Conservation (phyloP, 2,888 invertebrate genomes). For the Drosophila nigricruria region DNA sequence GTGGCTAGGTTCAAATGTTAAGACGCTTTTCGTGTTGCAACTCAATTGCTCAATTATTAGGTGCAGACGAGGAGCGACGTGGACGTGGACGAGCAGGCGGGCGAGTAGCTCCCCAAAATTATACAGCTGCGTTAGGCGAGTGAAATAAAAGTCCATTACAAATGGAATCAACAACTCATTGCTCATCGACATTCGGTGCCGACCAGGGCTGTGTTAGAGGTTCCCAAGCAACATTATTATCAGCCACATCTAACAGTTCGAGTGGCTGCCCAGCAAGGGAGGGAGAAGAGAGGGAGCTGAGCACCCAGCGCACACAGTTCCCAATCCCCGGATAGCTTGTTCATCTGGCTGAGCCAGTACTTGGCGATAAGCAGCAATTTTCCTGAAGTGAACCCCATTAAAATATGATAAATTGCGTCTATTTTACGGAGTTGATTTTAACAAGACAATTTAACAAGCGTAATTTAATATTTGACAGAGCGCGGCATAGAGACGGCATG, state of each 20-base stretch:
- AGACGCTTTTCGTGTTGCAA: conserved; percentile 80
- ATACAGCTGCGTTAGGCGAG: conserved; percentile 74
- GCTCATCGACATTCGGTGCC: conserved; percentile 70
- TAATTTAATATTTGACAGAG: conserved; percentile 84
- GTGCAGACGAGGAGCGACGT: conserved; percentile 41
- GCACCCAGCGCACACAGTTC: conserved; percentile 12
- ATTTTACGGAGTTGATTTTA: conserved; percentile 81
- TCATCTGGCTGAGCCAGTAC: conserved; percentile 39
- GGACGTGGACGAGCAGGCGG: conserved; percentile 1
- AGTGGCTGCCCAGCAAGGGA: conserved; percentile 31
- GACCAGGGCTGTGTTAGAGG: conserved; percentile 7
- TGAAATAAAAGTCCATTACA: conserved; percentile 81
- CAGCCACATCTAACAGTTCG: conserved; percentile 24
- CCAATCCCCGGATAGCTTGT: conserved; percentile 33
- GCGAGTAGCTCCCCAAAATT: conserved; percentile 56
- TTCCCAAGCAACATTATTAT: conserved; percentile 60
- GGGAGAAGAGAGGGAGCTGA: conserved; percentile 3
- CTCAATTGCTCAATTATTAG: conserved; percentile 80
- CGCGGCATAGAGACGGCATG: conserved; percentile 40
- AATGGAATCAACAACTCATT: conserved; percentile 82
- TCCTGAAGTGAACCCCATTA: conserved; percentile 78
- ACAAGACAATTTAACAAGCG: conserved; percentile 85
- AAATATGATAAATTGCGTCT: conserved; percentile 83
- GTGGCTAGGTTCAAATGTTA: conserved; percentile 73
- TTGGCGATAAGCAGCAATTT: conserved; percentile 71